Base-by-base conservation (phyloP, 1,140 invertebrate species). In the Penaeus chinensis region DNA sequence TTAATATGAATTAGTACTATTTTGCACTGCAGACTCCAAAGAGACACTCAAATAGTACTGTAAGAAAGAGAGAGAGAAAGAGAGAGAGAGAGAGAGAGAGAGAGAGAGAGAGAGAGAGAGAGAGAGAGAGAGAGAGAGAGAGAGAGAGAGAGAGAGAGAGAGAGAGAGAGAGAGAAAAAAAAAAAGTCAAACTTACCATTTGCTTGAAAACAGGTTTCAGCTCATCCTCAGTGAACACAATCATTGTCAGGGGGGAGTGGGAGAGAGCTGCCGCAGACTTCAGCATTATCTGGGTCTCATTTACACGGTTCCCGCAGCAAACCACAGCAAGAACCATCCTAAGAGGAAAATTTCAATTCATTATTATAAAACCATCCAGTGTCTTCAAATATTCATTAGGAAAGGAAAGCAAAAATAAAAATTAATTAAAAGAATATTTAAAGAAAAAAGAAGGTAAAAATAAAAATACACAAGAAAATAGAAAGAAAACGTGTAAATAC, bases 311-410 rank as follows among this genome's bases (percentile, higher is more conserved):
- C 20, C 85, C 85, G 60, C 85, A 87, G 74, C 85, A 87, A 4
- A 87, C 85, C 24, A 87, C 85, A 3, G 80, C 85, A 19, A 87
- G 18, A n/a, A 87, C 85, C 85, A 87, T 76, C 63, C 85, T 87
- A 79, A 27, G 54, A 65, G 37, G 20, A 74, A n/a, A 74, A 54
- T 54, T 54, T 11, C 11, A 54, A 16, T 13, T 54, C 5, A 54
- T 54, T 54, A 16, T 54, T 13, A 16, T 54, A 54, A 54, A 54
- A 54, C 4, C 37, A 0, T 42, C 37, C 37, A 42, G 32, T 32
- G 32, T 32, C 32, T 32, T 32, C 32, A 32, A 32, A 32, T 32
- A 32, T 32, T 32, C 2, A 32, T 1, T 32, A 32, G 32, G 32
- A 32, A 32, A 32, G 54, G 16, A 54, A 54, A 54, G 54, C 0